Percentiles rank a stretch among this genome's conserved stretches.
Conservation (phyloP, 2,888 invertebrate species). For the Meghimatium bilineatum region DNA sequence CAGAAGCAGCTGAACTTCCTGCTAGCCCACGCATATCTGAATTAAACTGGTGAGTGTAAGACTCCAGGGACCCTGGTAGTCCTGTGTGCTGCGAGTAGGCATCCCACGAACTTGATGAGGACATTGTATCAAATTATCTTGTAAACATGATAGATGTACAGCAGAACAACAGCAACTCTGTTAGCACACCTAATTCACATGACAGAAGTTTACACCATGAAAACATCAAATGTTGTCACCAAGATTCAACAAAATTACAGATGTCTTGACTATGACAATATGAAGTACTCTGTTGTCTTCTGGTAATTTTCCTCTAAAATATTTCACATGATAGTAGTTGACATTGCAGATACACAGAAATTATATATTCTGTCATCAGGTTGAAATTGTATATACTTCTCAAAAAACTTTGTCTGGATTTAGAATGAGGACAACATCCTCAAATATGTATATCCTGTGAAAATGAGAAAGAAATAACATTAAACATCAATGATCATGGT, state of each 20-base stretch:
- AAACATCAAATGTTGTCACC: background rate
- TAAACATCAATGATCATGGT: too few relatives aligned
- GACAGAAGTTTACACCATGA: background rate
- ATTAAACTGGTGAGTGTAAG: slow-evolving; percentile 37
- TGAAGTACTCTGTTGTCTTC: background rate
- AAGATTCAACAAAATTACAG: background rate
- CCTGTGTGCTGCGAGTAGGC: slow-evolving; percentile 49
- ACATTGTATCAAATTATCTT: slow-evolving; percentile 16
- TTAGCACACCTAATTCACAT: background rate
- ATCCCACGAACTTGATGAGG: slow-evolving; percentile 46
- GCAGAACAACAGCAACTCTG: background rate
- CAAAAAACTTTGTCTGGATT: slow-evolving; percentile 15
- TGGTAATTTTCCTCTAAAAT: background rate
- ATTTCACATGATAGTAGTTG: slow-evolving; percentile 68
- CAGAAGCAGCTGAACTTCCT: slow-evolving; percentile 29
- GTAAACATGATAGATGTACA: background rate
- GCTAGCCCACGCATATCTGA: slow-evolving; percentile 44
- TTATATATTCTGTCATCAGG: slow-evolving; percentile 65
- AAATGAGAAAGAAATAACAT: background rate
- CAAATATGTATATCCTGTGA: slow-evolving; percentile 35
- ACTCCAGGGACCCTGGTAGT: slow-evolving; percentile 40
- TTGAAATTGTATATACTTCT: slow-evolving; percentile 64
- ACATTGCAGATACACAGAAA: slow-evolving; percentile 70
- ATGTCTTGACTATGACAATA: background rate
- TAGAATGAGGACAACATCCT: slow-evolving; percentile 4